phyloP scores from a whole-genome alignment of 2,797 vertebrate species.

The Catostomus latipinnis region DNA sequence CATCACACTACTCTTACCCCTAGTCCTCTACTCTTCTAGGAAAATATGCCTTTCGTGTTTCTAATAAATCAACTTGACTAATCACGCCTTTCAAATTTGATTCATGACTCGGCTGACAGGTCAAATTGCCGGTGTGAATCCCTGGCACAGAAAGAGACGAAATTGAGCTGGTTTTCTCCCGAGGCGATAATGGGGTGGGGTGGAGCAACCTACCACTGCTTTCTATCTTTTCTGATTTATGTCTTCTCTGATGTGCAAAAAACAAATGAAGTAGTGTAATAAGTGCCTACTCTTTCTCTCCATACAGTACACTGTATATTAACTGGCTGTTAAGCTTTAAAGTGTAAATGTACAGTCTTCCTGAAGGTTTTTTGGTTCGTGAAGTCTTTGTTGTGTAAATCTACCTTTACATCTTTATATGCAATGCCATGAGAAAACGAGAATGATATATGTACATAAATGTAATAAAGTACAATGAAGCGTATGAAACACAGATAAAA shows the following conservation, averaged over 20 bases:
- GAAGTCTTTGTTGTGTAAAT: constrained; percentile 1
- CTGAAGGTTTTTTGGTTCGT: not conserved
- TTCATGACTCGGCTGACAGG: constrained; percentile 81
- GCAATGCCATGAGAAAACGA: constrained; percentile 5
- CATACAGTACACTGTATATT: not conserved
- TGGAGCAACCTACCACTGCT: too few relatives aligned
- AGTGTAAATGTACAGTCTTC: not conserved
- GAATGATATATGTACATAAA: not conserved
- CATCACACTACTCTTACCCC: constrained; percentile 39
- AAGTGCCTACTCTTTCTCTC: constrained; percentile 10
- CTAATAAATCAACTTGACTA: constrained; percentile 81
- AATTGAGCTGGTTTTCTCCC: constrained; percentile 64
- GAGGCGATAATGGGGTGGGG: constrained; percentile 64
- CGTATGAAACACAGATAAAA: not conserved
- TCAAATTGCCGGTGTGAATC: constrained; percentile 83
- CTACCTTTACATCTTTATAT: constrained; percentile 6
- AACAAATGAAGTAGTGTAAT: constrained; percentile 4
- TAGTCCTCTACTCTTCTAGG: constrained; percentile 68
- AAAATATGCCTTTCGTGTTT: constrained; percentile 76
- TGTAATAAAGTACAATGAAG: not conserved
- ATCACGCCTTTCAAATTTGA: constrained; percentile 80
- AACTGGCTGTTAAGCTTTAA: constrained; percentile 15
- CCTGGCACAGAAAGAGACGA: constrained; percentile 79
- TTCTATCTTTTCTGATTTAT: constrained; percentile 31
- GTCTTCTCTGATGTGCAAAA: constrained; percentile 39